These are phyloP conservation scores for Dendroctonus valens DNA, from an alignment of 1,140 invertebrate species.

Conservation along the genomic window DNA sequence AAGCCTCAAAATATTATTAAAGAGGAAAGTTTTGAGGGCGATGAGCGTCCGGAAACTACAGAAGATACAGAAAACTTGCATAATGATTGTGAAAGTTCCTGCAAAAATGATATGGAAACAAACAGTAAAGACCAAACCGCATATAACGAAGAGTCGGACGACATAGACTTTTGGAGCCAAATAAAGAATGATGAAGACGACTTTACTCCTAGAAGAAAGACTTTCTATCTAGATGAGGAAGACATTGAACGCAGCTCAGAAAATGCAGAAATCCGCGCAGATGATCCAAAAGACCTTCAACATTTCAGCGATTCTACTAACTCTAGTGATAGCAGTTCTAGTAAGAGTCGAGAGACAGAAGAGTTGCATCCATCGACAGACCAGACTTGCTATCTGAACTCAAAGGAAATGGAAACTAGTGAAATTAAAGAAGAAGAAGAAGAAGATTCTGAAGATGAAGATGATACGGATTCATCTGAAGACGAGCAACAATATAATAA, in stretches of 20 bases:
- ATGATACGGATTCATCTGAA: neutral
- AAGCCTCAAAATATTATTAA: conserved; percentile 10
- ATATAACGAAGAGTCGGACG: conserved; percentile 20
- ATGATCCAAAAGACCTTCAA: neutral
- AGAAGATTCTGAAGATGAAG: neutral
- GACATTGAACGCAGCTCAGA: neutral
- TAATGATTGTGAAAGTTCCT: conserved; percentile 1
- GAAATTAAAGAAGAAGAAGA: conserved; percentile 1
- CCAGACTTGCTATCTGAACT: neutral
- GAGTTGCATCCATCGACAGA: neutral
- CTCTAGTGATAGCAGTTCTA: conserved; percentile 41
- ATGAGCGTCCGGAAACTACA: neutral
- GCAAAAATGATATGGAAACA: neutral
- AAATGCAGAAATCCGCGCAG: neutral
- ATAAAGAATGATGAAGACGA: conserved; percentile 38
- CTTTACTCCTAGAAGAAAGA: conserved; percentile 19
- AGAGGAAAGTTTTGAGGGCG: conserved; percentile 8
- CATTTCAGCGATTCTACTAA: conserved; percentile 35
- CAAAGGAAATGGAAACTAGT: neutral
- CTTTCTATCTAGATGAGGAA: conserved; percentile 13
- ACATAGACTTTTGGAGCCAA: conserved; percentile 41
- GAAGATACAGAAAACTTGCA: neutral
- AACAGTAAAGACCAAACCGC: neutral
- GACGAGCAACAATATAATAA: neutral
- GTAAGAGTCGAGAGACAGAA: conserved; percentile 26